These are phyloP conservation scores for Myotis pilosus DNA, from an alignment of 2,797 vertebrate species.

Conservation along the genomic window DNA sequence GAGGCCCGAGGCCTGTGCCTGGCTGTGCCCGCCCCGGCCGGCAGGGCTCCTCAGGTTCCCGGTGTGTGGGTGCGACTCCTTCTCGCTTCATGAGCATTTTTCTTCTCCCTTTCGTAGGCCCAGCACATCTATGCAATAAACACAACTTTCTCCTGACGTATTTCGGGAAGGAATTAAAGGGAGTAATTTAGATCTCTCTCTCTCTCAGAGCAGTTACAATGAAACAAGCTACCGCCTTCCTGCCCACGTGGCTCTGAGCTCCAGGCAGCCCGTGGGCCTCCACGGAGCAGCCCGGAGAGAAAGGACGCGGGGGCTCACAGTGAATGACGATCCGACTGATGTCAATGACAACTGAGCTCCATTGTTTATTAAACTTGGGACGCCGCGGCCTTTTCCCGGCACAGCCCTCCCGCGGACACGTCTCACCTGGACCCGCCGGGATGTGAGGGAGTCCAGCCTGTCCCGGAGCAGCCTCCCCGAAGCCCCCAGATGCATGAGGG, in stretches of 20 bases:
- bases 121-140: neutral
- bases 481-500: neutral
- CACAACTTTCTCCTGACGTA: neutral
- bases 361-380: neutral
- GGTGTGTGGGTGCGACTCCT: neutral
- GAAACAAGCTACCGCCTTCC: neutral
- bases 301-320: neutral
- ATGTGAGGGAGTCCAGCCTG: neutral
- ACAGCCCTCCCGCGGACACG: neutral
- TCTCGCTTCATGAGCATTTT: neutral
- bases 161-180: neutral
- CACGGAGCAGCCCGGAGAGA: neutral
- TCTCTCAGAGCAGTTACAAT: neutral
- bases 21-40: neutral
- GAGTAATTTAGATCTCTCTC: neutral
- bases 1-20: too few species aligned
- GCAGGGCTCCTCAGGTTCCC: neutral
- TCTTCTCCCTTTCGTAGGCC: neutral
- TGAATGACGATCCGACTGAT: neutral
- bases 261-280: neutral
- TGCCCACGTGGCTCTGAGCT: neutral
- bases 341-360: neutral
- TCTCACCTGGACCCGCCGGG: neutral
- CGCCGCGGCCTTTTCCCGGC: neutral
- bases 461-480: neutral